Evolutionary conservation across 1,140 invertebrate genomes (phyloP).

Genomic region (Elymnias hypermnestra): DNA sequence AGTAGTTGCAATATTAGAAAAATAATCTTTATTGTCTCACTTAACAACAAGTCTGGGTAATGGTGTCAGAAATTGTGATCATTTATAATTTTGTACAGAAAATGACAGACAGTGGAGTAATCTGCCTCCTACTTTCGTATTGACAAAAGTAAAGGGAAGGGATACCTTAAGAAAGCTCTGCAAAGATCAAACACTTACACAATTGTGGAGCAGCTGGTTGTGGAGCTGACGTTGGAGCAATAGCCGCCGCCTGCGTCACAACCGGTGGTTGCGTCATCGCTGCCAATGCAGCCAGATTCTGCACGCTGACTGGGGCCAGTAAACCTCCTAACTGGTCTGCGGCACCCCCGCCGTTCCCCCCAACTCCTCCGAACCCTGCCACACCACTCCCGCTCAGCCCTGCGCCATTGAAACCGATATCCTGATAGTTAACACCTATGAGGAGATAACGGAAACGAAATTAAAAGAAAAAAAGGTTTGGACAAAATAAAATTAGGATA

Average conservation of each 20-base stretch:
- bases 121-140: no score
- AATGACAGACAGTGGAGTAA: no score
- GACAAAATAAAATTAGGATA: slow-evolving; percentile 9
- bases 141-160: no score
- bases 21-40: no score
- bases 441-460: slow-evolving; percentile 25
- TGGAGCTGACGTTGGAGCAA: slow-evolving; percentile 68
- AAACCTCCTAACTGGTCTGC: slow-evolving; percentile 76
- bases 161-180: no score
- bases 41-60: no score
- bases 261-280: slow-evolving; percentile 87
- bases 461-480: slow-evolving; percentile 11
- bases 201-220: slow-evolving; percentile 71
- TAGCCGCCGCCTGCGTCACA: slow-evolving; percentile 76
- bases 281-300: slow-evolving; percentile 92
- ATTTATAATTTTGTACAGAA: no score
- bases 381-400: slow-evolving; percentile 68
- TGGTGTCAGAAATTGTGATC: no score
- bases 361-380: slow-evolving; percentile 20
- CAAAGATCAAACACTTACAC: slow-evolving; percentile 64
- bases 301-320: slow-evolving; percentile 89
- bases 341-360: slow-evolving; percentile 39
- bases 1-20: no score
- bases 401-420: slow-evolving; percentile 72
- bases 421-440: slow-evolving; percentile 69